Evolutionary conservation across 1,140 invertebrate genomes (phyloP), one percentile per base, ranked within the genome.

Genomic region (Cyclina sinensis): DNA sequence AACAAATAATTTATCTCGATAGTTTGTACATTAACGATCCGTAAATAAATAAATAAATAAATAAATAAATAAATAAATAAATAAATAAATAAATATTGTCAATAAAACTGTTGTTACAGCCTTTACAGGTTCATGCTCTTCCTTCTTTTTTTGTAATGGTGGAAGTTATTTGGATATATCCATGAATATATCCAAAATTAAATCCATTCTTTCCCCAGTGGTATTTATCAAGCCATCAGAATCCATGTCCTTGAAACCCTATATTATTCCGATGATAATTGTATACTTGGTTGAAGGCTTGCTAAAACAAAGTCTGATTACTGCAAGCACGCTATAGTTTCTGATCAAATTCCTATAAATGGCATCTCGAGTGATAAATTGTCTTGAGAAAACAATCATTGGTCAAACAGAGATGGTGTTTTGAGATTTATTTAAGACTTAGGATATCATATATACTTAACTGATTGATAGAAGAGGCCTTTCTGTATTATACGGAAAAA

Each of bases 341-440:
- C 74, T 78, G 74, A 78, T 78, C 30, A 35, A 78, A 78, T 51
- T 51, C 74, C 74, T 78, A 78, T 78, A 78, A 78, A 78, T 78
- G 46, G 74, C 46, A 35, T 35, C 46, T 18, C 46, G 46, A 78
- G 74, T 78, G 74, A 78, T 78, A 78, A 78, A 78, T 78, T 78
- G 74, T 51, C 74, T 78, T 78, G 54, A 54, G 74, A 78, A 76
- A 78, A 78, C 74, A 78, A 78, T 78, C 74, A 78, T 46, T 54
- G 74, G 74, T 51, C 74, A 78, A 51, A 78, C 43, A 21, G 74
- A 78, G 74, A 51, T 78, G 74, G 43, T 78, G 74, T 78, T 51
- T 51, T 48, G 24, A 78, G 74, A n/a, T 48, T 78, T 46, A 51
- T 78, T 78, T 78, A 78, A 78, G 74, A 78, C 74, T 78, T 27